Evolutionary conservation across 2,888 invertebrate genomes (phyloP), one percentile per base, ranked within the genome.

Genomic region (Drosophila algonquin): DNA sequence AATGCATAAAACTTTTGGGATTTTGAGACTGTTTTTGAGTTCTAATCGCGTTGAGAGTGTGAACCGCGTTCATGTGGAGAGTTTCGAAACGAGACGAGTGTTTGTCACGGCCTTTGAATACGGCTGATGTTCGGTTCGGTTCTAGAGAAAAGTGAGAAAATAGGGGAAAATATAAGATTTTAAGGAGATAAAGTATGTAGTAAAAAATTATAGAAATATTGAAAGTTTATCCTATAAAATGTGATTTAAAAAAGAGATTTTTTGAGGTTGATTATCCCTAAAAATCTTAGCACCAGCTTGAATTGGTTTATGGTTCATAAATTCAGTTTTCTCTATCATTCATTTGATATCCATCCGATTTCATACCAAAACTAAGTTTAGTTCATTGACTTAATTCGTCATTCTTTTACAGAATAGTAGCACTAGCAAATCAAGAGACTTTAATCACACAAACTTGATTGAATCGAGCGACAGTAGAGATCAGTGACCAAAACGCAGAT

Each of bases 1-100:
- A 82, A 84, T 84, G 84, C 58, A 58, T 71, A 85, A 65, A 69
- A 79, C 75, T 73, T 82, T 70, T 73, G 48, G 40, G 54, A 48
- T 50, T 35, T 46, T 35, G 2, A 32, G 32, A 45, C 50, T 45
- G 52, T 75, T 76, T 63, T 63, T 64, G 63, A 64, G 76, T 76
- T 44, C 32, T 53, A 78, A 51, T 48, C 21, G 48, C 32, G 52
- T 51, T 4, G 63, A 64, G 35, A 70, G 78, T 70, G 52, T 52
- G 65, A 73, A 60, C 54, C 40, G 32, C 14, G 59, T 24, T n/a
- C 52, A 60, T 50, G 52, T 16, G 16, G 18, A 56, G 40, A 6
- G 45, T 57, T 50, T 54, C 32, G 27, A 55, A 30, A 48, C 64
- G 18, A 53, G 55, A 56, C 48, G 27, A 40, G 48, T 46, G 1